phyloP scores from a whole-genome alignment of 2,888 invertebrate genomes.

The Spialia ferax region DNA sequence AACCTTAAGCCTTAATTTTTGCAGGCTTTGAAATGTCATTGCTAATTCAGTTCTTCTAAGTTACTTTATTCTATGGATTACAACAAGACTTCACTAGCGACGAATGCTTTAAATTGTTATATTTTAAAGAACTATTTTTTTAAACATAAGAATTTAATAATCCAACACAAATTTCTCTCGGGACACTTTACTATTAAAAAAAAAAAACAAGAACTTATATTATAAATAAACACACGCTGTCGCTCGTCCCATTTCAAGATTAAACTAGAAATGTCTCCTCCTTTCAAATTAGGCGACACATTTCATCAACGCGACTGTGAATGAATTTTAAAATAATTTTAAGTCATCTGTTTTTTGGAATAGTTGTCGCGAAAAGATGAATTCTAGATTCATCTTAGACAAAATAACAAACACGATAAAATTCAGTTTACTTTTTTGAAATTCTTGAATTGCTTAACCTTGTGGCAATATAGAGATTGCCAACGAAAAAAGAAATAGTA shows the following conservation, averaged over 20 bases:
- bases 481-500: background rate
- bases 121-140: no score
- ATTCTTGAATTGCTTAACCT: no score
- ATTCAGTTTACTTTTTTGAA: background rate
- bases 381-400: background rate
- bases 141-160: no score
- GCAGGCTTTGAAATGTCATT: no score
- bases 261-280: slow-evolving; percentile 12
- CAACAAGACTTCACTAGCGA: no score
- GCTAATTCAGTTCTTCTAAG: no score
- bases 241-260: background rate
- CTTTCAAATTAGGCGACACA: slow-evolving; percentile 1
- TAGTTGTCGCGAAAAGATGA: background rate
- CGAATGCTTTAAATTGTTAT: no score
- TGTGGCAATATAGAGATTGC: background rate
- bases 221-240: background rate
- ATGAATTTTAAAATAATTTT: slow-evolving; percentile 16
- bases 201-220: background rate
- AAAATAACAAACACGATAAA: background rate
- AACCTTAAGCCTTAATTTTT: background rate
- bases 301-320: slow-evolving; percentile 18
- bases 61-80: no score
- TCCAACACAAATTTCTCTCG: background rate
- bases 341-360: background rate
- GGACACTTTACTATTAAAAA: no score